Evolutionary conservation across 2,113 vertebrate genomes (phyloP).

Genomic region (Onychostruthus taczanowskii): DNA sequence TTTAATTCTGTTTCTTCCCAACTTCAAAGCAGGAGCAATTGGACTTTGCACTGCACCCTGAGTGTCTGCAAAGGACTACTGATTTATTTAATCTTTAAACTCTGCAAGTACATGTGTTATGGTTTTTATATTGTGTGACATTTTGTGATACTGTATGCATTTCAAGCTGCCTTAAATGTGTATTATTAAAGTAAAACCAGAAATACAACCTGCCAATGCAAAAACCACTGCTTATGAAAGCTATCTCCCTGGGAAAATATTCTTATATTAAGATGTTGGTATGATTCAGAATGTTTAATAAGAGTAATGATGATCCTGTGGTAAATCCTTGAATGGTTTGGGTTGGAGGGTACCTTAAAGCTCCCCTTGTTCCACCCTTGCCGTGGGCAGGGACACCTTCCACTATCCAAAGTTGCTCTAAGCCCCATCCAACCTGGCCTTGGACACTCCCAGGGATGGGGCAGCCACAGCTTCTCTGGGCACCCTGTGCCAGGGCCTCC

Average conservation of each 20-base stretch:
- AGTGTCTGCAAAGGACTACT: conserved; percentile 17
- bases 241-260: background rate
- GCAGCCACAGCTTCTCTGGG: background rate
- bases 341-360: background rate
- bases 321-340: background rate
- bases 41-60: conserved; percentile 22
- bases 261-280: background rate
- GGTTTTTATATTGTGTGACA: background rate
- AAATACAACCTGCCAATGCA: background rate
- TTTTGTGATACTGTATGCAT: background rate
- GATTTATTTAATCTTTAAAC: conserved; percentile 31
- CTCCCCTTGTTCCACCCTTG: background rate
- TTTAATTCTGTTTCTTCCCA: conserved; percentile 9
- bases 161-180: background rate
- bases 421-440: background rate
- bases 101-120: background rate
- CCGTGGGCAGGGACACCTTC: background rate
- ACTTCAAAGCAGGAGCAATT: conserved; percentile 11
- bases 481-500: background rate
- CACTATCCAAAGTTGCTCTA: background rate
- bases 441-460: background rate
- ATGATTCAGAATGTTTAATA: background rate
- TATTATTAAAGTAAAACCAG: background rate
- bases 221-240: background rate
- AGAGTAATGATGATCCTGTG: background rate